Evolutionary conservation across 2,113 vertebrate genomes (phyloP), one percentile per base, ranked within the genome.

Genomic region (Sigmodon hispidus): DNA sequence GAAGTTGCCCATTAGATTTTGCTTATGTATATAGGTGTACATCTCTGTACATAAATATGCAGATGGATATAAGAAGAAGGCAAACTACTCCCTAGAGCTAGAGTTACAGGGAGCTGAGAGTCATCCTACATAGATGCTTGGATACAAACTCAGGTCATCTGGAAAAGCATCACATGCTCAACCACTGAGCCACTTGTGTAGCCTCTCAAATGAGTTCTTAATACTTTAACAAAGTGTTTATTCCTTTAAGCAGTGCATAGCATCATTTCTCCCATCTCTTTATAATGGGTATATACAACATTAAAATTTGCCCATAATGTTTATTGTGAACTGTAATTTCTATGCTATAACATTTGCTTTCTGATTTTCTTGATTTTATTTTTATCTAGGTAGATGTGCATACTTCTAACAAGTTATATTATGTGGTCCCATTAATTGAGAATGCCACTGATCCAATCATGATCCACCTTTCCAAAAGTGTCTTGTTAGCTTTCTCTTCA

Each of bases 371-470:
- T 57, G 9, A 63, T 55, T 34, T 89, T 87, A 40, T 76, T 36
- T 59, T 90, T 69, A 36, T 29, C 36, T 21, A 69, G 4, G 2
- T 7, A 21, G 6, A 50, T 76, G n/a, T 1, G 24, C 16, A 4
- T 10, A 86, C n/a, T 34, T 85, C 6, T 6, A 40, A 31, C n/a
- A 77, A 45, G 15, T 9, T 87, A 3, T 61, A 8, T 52, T 52
- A 50, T 8, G 7, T 0, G 59, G 31, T 19, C 43, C 57, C 24
- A 31, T 12, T 55, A n/a, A 4, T 34, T 77, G 61, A 80, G 45
- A 72, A 65, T 61, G 3, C 2, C 31, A 83, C 95, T 93, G 93
- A 96, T 88, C 96, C 55, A 94, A 93, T 96, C 92, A 57, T 89
- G 43, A 12, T 57, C 86, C 91, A 95, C 87, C 76, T 2, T 11